Conservation (phyloP, 2,888 invertebrate species). For the Acanthosepion lycidas region DNA sequence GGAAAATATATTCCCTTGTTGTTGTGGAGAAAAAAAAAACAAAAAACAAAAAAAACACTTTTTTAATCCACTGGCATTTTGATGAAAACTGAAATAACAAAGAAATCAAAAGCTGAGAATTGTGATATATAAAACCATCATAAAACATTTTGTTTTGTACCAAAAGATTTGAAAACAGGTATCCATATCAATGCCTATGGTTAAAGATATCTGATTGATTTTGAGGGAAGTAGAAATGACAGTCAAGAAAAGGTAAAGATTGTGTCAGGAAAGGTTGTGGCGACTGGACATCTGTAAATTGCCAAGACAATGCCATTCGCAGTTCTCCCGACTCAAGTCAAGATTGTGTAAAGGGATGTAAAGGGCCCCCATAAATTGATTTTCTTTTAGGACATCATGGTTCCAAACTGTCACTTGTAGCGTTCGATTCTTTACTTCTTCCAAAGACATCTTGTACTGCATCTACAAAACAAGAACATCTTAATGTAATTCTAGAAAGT, state of each 20-base stretch:
- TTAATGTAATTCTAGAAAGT: not conserved
- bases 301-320: constrained; percentile 85
- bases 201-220: not conserved
- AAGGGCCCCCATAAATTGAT: constrained; percentile 94
- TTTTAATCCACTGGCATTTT: not conserved
- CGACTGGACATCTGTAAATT: constrained; percentile 62
- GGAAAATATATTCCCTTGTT: not conserved
- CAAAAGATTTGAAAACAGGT: not conserved
- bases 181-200: not conserved
- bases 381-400: constrained; percentile 93
- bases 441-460: constrained; percentile 89
- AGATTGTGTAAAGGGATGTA: constrained; percentile 84
- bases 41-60: not conserved
- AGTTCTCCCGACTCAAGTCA: constrained; percentile 85
- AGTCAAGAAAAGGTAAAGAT: not conserved
- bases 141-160: not conserved
- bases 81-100: not conserved
- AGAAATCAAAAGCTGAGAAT: not conserved
- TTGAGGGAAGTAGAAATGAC: not conserved
- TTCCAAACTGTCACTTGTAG: constrained; percentile 97
- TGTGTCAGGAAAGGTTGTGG: constrained; percentile 50
- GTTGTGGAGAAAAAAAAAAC: no score
- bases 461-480: constrained; percentile 78
- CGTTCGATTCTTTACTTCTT: constrained; percentile 83
- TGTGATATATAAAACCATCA: not conserved